Conservation (phyloP, 2,113 vertebrate species). For the Gobiocypris rarus region DNA sequence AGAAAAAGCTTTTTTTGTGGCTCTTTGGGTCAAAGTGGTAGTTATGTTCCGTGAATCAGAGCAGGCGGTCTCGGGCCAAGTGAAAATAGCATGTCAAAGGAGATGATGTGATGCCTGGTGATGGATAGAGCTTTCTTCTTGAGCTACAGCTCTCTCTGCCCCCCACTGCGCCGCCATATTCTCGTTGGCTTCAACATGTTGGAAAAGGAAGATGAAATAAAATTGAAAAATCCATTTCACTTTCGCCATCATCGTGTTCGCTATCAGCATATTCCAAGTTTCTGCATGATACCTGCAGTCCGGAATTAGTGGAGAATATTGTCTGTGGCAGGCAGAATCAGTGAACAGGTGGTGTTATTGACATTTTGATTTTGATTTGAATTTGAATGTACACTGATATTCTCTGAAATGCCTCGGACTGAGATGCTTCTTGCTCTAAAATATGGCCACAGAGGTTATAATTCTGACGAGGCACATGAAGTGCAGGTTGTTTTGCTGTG, state of each 20-base stretch:
- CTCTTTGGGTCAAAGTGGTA: constrained; percentile 66
- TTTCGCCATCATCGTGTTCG: constrained; percentile 66
- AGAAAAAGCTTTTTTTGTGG: constrained; percentile 36
- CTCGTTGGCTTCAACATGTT: constrained; percentile 58
- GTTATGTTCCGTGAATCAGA: constrained; percentile 56
- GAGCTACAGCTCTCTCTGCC: constrained; percentile 58
- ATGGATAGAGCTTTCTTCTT: constrained; percentile 71
- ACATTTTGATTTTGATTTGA: constrained; percentile 68
- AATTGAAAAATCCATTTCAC: constrained; percentile 66
- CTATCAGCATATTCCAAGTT: constrained; percentile 46
- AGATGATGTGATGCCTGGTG: constrained; percentile 69
- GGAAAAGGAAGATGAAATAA: constrained; percentile 66
- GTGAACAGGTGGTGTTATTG: constrained; percentile 60
- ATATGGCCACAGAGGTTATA: not conserved
- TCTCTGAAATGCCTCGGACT: constrained; percentile 59
- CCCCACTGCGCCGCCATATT: constrained; percentile 65
- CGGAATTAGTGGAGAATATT: constrained; percentile 64
- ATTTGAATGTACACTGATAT: constrained; percentile 62
- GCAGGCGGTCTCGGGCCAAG: constrained; percentile 57
- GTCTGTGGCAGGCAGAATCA: constrained; percentile 54
- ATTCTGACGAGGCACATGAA: not conserved
- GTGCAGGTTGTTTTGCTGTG: not conserved
- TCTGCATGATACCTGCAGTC: constrained; percentile 53
- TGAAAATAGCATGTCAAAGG: constrained; percentile 72
- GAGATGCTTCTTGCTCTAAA: not conserved